phyloP scores from a whole-genome alignment of 2,888 invertebrate species.

The Eristalinus aeneus region DNA sequence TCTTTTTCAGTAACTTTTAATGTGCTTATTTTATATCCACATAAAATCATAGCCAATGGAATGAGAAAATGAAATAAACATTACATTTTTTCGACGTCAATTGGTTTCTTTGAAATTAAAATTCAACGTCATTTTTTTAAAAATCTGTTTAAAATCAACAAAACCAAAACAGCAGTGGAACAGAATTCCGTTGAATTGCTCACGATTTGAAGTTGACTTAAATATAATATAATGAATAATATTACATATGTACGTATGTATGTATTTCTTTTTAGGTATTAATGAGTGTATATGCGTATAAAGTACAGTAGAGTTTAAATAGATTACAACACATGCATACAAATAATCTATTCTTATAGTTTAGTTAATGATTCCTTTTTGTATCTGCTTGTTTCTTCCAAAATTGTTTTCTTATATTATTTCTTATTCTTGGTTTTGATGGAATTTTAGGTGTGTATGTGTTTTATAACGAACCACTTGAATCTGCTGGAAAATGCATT shows the following conservation, averaged over 20 bases:
- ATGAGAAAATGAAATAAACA: neutral
- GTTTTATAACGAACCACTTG: constrained; percentile 83
- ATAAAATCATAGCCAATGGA: neutral
- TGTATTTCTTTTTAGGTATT: constrained; percentile 17
- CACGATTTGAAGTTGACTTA: neutral
- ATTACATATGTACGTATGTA: neutral
- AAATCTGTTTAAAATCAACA: neutral
- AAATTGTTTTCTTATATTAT: neutral
- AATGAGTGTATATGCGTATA: constrained; percentile 32
- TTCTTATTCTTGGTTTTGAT: constrained; percentile 9
- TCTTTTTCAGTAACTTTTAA: neutral
- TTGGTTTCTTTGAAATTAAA: no score
- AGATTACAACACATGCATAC: constrained; percentile 50
- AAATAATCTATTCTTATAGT: constrained; percentile 33
- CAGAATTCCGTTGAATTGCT: neutral
- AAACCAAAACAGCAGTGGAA: neutral
- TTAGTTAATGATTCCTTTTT: constrained; percentile 35
- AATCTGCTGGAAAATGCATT: constrained; percentile 90
- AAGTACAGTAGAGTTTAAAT: constrained; percentile 13
- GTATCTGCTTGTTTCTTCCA: constrained; percentile 29
- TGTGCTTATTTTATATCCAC: neutral
- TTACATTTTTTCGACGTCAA: neutral
- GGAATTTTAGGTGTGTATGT: constrained; percentile 12
- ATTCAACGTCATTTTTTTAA: no score
- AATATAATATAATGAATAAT: neutral